Percentiles rank a stretch among this genome's conserved stretches.
These are phyloP conservation scores for Mustelus asterias DNA, from an alignment of 2,113 vertebrate genomes.

Conservation along the genomic window DNA sequence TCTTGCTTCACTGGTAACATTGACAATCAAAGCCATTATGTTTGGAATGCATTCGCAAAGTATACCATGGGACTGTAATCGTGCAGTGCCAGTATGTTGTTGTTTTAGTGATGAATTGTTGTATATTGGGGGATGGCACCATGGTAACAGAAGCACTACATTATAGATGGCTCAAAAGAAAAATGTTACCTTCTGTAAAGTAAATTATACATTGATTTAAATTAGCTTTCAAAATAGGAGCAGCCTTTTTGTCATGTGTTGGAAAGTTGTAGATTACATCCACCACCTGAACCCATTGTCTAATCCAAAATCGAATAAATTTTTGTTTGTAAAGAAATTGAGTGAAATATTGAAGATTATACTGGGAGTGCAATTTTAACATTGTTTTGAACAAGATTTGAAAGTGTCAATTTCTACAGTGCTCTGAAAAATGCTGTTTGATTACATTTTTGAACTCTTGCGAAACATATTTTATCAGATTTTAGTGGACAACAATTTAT, in stretches of 20 bases:
- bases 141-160: background rate
- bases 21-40: background rate
- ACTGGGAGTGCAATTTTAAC: background rate
- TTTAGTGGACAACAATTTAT: background rate
- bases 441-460: background rate
- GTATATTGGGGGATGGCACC: background rate
- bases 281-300: too few relatives aligned
- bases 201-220: background rate
- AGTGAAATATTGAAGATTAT: background rate
- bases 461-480: background rate
- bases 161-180: background rate
- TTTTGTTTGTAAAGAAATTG: conserved; percentile 24
- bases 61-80: background rate
- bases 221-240: background rate
- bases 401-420: background rate
- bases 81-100: background rate
- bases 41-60: background rate
- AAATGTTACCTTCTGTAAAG: background rate
- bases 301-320: background rate
- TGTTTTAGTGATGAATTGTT: background rate
- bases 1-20: background rate
- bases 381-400: background rate
- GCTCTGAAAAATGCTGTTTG: background rate
- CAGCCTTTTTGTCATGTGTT: background rate
- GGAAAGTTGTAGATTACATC: background rate